Evolutionary conservation across 1,140 invertebrate genomes (phyloP), one percentile per base, ranked within the genome.

Genomic region (Drosophila nikananu): DNA sequence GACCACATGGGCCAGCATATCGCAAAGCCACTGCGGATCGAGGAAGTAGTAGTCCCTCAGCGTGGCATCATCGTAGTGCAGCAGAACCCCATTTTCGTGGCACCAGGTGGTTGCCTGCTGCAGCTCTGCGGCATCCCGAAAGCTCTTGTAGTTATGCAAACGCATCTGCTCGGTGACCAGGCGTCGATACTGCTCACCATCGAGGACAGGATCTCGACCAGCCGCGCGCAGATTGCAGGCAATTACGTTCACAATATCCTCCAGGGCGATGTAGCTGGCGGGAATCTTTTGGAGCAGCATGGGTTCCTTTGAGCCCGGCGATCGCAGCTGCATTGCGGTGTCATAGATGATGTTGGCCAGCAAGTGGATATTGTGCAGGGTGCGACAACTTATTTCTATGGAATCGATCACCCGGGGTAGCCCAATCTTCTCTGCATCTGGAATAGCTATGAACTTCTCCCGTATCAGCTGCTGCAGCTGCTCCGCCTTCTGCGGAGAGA

Each of bases 11-110:
- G 98, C 98, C 15, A 99, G 93, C 95, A 99, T 98, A 93, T 99
- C 98, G 94, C 98, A 99, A 6, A 99, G 94, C 99, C 99, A 99
- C 91, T 99, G 99, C 0, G 99, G 98, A 93, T 99, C 97, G 17
- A 99, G 93, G 93, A 93, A 93, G 81, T 94, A 94, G 27, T 99
- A 94, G 94, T 99, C 98, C 90, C 98, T 97, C 0, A 99, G 94
- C 0, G 98, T 98, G 2, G 97, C 97, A 93, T 99, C 99, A 89
- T 99, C 98, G 92, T 99, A 99, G 93, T 99, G 98, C 1, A 99
- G 94, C n/a, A 99, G 94, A 25, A 99, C 97, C 54, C 97, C 99
- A 94, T 99, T 99, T 87, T 99, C 99, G 93, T 99, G 99, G 3
- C 99, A 95, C 94, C 99, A 99, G 68, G 97, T 95, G 1, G 98